Conservation (phyloP, 2,888 invertebrate genomes). For the Thera obeliscata region DNA sequence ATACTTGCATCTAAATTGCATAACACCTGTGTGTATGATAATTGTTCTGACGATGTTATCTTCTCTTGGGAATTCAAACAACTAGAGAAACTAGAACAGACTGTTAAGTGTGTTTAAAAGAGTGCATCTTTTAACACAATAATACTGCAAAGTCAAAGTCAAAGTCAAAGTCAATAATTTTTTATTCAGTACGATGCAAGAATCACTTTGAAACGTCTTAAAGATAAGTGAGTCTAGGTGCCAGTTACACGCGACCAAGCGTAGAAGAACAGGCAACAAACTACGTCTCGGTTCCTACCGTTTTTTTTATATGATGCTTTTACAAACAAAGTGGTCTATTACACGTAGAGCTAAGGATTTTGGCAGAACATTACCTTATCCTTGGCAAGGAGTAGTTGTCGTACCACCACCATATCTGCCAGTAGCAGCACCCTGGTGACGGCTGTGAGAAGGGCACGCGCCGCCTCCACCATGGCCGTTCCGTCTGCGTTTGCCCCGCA, state of each 20-base stretch:
- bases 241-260: too few species aligned
- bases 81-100: slow-evolving; percentile 1
- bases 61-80: slow-evolving; percentile 6
- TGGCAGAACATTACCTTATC: slow-evolving; percentile 90
- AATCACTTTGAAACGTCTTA: too few species aligned
- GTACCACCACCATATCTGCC: slow-evolving; percentile 98
- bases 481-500: slow-evolving; percentile 92
- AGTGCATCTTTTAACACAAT: too few species aligned
- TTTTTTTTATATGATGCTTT: too few species aligned
- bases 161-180: too few species aligned
- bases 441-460: slow-evolving; percentile 95
- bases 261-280: too few species aligned
- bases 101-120: not conserved
- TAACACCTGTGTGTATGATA: slow-evolving; percentile 14
- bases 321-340: not conserved
- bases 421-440: slow-evolving; percentile 97
- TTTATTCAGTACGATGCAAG: too few species aligned
- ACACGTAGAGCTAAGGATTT: not conserved
- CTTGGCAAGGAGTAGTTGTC: slow-evolving; percentile 97
- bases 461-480: slow-evolving; percentile 94
- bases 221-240: too few species aligned
- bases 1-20: slow-evolving; percentile 27
- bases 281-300: too few species aligned
- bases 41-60: slow-evolving; percentile 11
- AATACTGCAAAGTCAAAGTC: too few species aligned